Base-by-base conservation (phyloP, 2,113 vertebrate genomes). In the Rhinogobius similis region DNA sequence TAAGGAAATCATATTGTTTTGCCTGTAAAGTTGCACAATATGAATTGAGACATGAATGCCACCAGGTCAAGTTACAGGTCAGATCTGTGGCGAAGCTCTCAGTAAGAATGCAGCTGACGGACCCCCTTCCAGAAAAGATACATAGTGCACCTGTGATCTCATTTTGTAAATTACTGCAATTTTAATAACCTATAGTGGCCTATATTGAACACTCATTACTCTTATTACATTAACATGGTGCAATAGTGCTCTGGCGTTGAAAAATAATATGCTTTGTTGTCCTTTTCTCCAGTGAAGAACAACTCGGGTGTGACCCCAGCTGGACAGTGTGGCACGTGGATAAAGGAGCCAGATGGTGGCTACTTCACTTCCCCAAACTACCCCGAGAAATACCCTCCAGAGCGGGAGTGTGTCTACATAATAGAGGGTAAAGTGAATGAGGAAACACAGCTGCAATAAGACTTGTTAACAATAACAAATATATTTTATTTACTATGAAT, bases 301-400 rank as follows among this genome's bases (percentile, higher is more conserved):
- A 93, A 93, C 83, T 95, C 96, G 58, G 96, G 96, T 89, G 95
- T 96, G 76, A 95, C 94, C 67, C 96, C 95, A 68, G 92, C 94
- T 65, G 93, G 94, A 36, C 92, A 96, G 92, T 99, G 98, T 87
- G 98, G 97, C 75, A 88, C 94, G 61, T 99, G 96, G 96, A 90
- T 96, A 62, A 98, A 98, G 76, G 95, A 98, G 85, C 82, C 95
- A 18, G 93, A 95, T 23, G 97, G 97, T 82, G 98, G 98, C 12
- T 90, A 92, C 73, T 99, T 99, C 75, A 98, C 96, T 46, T 99
- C 98, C 80, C 98, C 98, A 73, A 98, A 99, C 82, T 98, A 97
- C 70, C 98, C 98, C 61, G 94, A 97, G 90, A 98, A 96, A 86
- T 99, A 99, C 84, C 97, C 97, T 56, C 94, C 97, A 24, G 97